phyloP scores from a whole-genome alignment of 2,797 vertebrate genomes.

The Octomys mimax region DNA sequence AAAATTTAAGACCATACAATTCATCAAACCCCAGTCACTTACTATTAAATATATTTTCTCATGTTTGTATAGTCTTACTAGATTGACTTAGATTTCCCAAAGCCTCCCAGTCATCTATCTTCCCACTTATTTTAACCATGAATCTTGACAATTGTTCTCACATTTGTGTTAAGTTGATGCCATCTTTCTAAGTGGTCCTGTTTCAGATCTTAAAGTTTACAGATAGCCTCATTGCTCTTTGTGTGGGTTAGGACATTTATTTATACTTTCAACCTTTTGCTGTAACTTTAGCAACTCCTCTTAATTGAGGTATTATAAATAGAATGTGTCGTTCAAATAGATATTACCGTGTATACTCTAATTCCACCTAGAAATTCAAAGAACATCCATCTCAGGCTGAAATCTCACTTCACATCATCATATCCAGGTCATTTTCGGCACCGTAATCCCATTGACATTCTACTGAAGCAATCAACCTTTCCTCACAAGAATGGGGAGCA shows the following conservation, averaged over 20 bases:
- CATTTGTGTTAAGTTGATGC: accelerated
- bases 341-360: neutral
- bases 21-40: neutral
- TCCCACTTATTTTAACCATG: neutral
- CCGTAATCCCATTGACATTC: neutral
- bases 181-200: neutral
- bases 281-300: neutral
- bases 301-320: neutral
- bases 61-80: neutral
- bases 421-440: neutral
- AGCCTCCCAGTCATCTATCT: neutral
- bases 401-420: neutral
- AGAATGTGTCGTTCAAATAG: neutral
- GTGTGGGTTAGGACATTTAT: neutral
- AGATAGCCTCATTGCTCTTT: neutral
- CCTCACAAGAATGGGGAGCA: neutral
- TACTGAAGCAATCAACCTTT: neutral
- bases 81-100: neutral
- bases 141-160: neutral
- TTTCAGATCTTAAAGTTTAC: neutral
- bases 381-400: neutral
- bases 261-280: neutral
- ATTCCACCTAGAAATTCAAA: neutral
- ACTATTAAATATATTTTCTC: neutral
- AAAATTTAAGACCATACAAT: neutral